phyloP scores from a whole-genome alignment of 92 coral and sea anemone genomes.

The Parazoanthus atlanticus region DNA sequence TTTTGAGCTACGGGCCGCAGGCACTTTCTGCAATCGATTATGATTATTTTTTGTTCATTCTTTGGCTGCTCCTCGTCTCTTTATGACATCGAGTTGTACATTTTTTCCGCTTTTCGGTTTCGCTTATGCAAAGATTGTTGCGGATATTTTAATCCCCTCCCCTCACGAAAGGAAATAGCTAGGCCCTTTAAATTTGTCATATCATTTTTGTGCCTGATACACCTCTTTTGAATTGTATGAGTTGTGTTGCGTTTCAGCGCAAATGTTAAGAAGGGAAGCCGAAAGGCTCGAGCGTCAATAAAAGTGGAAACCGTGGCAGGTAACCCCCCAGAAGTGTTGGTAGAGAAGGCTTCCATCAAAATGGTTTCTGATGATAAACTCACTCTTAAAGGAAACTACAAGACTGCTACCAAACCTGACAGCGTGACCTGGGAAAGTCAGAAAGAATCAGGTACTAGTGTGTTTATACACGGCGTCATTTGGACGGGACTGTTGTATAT shows the following conservation, averaged over 20 bases:
- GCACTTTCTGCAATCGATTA: no score
- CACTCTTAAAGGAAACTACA: slow-evolving; percentile 50
- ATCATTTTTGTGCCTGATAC: not conserved
- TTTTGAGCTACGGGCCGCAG: no score
- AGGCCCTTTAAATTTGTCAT: not conserved
- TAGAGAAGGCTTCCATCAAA: slow-evolving; percentile 37
- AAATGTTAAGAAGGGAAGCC: slow-evolving; percentile 52
- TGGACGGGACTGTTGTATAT: not conserved
- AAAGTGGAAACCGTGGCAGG: slow-evolving; percentile 52
- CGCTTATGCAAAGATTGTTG: no score
- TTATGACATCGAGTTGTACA: no score
- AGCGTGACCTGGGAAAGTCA: slow-evolving; percentile 57
- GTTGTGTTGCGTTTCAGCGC: slow-evolving; percentile 39
- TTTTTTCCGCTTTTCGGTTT: no score
- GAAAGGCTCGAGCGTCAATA: slow-evolving; percentile 43
- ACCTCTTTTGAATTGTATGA: not conserved
- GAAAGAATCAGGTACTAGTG: slow-evolving; percentile 43
- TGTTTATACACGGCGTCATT: not conserved
- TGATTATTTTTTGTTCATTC: no score
- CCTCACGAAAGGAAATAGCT: not conserved
- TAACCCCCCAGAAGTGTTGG: slow-evolving; percentile 58
- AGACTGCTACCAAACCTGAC: slow-evolving; percentile 38
- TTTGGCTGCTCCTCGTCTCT: no score
- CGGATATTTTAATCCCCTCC: no score
- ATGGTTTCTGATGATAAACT: slow-evolving; percentile 38